Percentiles rank a stretch among this genome's conserved stretches.
Conservation (phyloP, 2,888 invertebrate genomes). For the Vesta saturnalis region DNA sequence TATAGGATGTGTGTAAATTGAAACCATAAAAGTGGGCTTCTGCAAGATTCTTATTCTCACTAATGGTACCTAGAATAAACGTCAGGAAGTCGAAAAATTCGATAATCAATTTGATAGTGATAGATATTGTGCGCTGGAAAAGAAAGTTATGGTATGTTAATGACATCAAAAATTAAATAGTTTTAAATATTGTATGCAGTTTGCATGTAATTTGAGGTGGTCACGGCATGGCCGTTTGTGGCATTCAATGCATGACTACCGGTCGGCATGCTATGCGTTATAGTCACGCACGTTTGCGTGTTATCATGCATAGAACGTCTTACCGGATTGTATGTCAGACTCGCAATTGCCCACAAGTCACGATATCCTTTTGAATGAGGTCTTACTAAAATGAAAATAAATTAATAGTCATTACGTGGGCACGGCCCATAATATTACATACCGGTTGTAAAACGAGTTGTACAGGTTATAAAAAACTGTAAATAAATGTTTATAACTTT, state of each 20-base stretch:
- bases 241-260: conserved; percentile 43
- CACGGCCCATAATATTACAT: conserved; percentile 14
- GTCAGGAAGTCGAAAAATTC: background rate
- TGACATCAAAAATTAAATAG: conserved; percentile 37
- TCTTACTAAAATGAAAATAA: conserved; percentile 28
- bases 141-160: background rate
- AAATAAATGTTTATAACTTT: background rate
- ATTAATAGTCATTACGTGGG: conserved; percentile 27
- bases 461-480: conserved; percentile 5
- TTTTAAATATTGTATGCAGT: conserved; percentile 41
- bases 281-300: conserved; percentile 40
- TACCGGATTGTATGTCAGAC: conserved; percentile 29
- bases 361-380: conserved; percentile 24
- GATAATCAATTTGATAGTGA: background rate
- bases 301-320: conserved; percentile 32
- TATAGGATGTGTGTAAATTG: too few relatives aligned
- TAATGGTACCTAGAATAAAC: too few relatives aligned
- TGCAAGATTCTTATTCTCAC: too few relatives aligned
- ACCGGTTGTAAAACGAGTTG: conserved; percentile 5
- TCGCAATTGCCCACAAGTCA: conserved; percentile 15
- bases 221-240: conserved; percentile 42
- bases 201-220: conserved; percentile 45
- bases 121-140: background rate
- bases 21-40: too few relatives aligned
- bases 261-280: conserved; percentile 37